Base-by-base conservation (phyloP, 2,113 vertebrate species). In the Turdus rufiventris region DNA sequence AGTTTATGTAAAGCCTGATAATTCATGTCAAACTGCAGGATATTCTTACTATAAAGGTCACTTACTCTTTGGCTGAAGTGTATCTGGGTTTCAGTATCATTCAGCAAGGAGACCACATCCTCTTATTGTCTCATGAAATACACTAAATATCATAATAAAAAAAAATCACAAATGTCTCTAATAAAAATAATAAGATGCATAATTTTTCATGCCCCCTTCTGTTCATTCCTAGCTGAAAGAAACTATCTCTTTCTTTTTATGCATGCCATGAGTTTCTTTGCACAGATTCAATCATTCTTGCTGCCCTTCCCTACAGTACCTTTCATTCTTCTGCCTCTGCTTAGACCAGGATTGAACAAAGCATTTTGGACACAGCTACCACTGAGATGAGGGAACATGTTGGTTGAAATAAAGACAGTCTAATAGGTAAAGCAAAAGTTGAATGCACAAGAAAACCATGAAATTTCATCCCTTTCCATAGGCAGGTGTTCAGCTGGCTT, bases 41-140 rank as follows among this genome's bases (percentile, higher is more conserved):
- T 85, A 63, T 68, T 75, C 54, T 67, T 78, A 58, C 28, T 3
- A 26, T 34, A 74, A 29, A 31, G 10, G 77, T 73, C 5, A 26
- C 12, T 70, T 56, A 58, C 4, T 56, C 43, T 57, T 61, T 86
- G 57, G 45, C 16, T 62, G 34, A 58, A 74, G 1, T 62, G 20
- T 48, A 6, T 51, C 38, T 42, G 33, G 8, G 2, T 81, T 68
- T 72, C 19, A n/a, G 18, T 16, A 57, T 26, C 25, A n/a, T 45
- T 58, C 84, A 79, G 4, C 18, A 71, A 83, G 23, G 19, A 75
- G 18, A 23, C 9, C 10, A 31, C 56, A 47, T 21, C 0, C 0
- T 24, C 10, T 79, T 33, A 54, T 11, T 1, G 0, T 53, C 36
- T 66, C 34, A 26, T 31, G 25, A 78, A 33, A 38, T 36, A 47